Evolutionary conservation across 2,797 vertebrate genomes (phyloP), one percentile per base, ranked within the genome.

Genomic region (Enteromius viviparus): DNA sequence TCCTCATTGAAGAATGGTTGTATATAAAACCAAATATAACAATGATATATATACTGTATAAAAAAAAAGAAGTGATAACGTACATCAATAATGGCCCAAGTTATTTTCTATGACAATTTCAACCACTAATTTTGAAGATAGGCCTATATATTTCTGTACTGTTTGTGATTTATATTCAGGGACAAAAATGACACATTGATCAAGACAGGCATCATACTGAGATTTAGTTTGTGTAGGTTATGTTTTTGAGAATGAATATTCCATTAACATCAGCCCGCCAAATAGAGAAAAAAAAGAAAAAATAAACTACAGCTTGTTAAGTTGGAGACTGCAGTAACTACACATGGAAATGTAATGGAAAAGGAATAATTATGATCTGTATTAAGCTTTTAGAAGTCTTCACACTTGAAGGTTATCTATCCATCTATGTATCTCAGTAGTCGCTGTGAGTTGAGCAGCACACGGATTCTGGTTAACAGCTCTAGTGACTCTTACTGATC

Each of bases 401-500:
- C 64, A 51, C 68, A 74, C 68, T 21, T 37, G 65, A 32, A 82
- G 34, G 19, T 60, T 77, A 32, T 81, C 45, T 70, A 69, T 70
- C 49, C 42, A 66, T 58, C 37, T 11, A 60, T 42, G 53, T 2
- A 51, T 82, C 82, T 78, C 79, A 88, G 85, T 87, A 89, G 84
- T 82, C 23, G 47, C 78, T 84, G 78, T 72, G 47, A 62, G 53
- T 51, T 75, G 47, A 89, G 84, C 84, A 87, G 87, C 85, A 86
- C 53, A 84, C 82, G 80, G 78, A 83, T 84, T 81, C 62, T 6
- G 60, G 60, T 69, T 80, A 81, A 72, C 70, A 70, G 79, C 70
- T 79, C 60, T 71, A 77, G 75, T 72, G 84, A 79, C 15, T 53
- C 64, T 72, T 79, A 81, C 71, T 70, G 55, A 85, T 81, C 80